Conservation (phyloP, 37 sponge, comb jelly and placozoan genomes). For the Ianthella basta region DNA sequence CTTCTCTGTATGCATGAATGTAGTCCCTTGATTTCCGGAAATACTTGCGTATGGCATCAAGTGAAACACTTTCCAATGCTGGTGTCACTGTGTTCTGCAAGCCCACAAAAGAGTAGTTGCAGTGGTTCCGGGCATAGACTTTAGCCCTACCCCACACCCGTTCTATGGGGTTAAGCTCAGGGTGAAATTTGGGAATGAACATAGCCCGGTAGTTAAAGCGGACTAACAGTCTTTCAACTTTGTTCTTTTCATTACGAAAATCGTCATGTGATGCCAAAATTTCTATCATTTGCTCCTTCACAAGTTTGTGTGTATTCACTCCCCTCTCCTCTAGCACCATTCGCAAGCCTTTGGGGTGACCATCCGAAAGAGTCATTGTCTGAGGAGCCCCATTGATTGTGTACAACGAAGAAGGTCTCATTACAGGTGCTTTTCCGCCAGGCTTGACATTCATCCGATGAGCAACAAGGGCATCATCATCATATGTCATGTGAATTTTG, state of each 20-base stretch:
- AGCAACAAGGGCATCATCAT: conserved; percentile 37
- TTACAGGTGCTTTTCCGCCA: conserved; percentile 26
- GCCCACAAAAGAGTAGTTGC: conserved; percentile 43
- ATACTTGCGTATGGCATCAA: conserved; percentile 30
- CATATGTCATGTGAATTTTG: conserved; percentile 28
- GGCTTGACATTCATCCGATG: conserved; percentile 36
- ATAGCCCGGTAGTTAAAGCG: neutral
- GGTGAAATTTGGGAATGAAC: conserved; percentile 38
- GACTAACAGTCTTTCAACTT: neutral
- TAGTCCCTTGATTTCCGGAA: conserved; percentile 35
- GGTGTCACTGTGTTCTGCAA: conserved; percentile 17
- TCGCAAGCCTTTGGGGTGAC: conserved; percentile 13
- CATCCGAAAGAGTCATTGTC: neutral
- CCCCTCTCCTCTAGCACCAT: conserved; percentile 4
- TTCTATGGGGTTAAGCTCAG: conserved; percentile 50
- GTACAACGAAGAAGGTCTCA: neutral
- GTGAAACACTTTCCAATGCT: conserved; percentile 26
- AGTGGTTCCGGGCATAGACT: conserved; percentile 28
- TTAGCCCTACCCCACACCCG: conserved; percentile 31
- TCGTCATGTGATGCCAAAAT: neutral
- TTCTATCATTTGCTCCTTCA: neutral
- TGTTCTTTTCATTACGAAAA: conserved; percentile 22
- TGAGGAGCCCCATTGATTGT: neutral
- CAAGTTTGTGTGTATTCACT: neutral
- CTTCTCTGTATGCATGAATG: conserved; percentile 30